phyloP scores from a whole-genome alignment of 2,888 invertebrate species.

The Pyrgus malvae region DNA sequence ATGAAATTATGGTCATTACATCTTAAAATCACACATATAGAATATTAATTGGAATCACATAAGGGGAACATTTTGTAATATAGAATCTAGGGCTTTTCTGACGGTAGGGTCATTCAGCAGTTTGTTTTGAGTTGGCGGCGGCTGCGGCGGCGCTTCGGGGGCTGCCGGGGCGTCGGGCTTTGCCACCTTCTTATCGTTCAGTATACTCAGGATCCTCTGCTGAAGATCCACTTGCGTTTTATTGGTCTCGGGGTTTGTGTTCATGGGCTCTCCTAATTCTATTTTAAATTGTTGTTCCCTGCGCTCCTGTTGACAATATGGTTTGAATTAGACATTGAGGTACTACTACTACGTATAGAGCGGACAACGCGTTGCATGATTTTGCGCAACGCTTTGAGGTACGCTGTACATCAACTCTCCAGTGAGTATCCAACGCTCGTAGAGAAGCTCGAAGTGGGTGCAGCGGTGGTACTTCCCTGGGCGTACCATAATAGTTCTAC shows the following conservation, averaged over 20 bases:
- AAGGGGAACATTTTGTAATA: conserved; percentile 74
- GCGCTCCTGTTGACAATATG: conserved; percentile 79
- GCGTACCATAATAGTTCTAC: no score
- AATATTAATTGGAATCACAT: no score
- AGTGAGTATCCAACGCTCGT: no score
- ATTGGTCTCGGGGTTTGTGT: conserved; percentile 55
- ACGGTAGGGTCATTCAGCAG: conserved; percentile 90
- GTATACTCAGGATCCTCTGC: conserved; percentile 88
- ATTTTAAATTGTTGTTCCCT: conserved; percentile 88
- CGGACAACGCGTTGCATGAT: no score
- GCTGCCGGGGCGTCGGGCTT: conserved; percentile 37
- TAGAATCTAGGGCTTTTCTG: conserved; percentile 89
- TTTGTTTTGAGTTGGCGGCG: conserved; percentile 63
- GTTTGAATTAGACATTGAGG: no score
- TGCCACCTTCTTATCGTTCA: conserved; percentile 84
- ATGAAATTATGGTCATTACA: no score
- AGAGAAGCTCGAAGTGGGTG: no score
- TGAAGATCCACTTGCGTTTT: conserved; percentile 87
- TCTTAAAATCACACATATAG: no score
- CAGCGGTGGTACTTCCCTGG: no score
- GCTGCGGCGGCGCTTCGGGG: conserved; percentile 44
- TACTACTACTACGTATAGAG: no score
- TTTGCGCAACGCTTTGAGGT: no score
- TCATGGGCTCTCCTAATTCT: conserved; percentile 89
- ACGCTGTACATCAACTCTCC: no score